Percentiles rank a stretch among this genome's conserved stretches.
Evolutionary conservation across 1,140 invertebrate genomes (phyloP).

Genomic region (Dreissena rostriformis): DNA sequence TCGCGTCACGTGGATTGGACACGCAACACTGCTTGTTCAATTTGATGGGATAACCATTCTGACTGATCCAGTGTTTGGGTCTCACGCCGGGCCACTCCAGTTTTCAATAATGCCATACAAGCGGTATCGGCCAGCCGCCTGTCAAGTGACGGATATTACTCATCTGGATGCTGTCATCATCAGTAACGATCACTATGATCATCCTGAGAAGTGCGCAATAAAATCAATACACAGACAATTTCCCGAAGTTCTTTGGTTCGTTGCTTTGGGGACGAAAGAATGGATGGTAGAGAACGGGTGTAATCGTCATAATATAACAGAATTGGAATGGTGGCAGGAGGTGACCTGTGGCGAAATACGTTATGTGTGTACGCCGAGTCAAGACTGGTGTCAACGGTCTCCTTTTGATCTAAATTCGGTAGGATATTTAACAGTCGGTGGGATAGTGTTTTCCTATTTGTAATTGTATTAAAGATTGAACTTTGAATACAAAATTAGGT

Average conservation of each 20-base stretch:
- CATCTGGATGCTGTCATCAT: conserved; percentile 82
- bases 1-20: conserved; percentile 81
- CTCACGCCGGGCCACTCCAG: conserved; percentile 56
- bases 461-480: not conserved
- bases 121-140: conserved; percentile 54
- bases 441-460: not conserved
- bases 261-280: conserved; percentile 78
- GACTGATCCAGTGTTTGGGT: conserved; percentile 81
- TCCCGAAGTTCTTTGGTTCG: conserved; percentile 80
- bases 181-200: conserved; percentile 84
- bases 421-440: not conserved
- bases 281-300: conserved; percentile 77
- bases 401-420: conserved; percentile 80
- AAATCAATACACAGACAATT: conserved; percentile 64
- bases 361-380: conserved; percentile 82
- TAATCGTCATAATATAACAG: conserved; percentile 77
- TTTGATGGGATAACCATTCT: conserved; percentile 81
- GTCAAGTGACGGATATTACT: conserved; percentile 60
- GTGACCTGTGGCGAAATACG: conserved; percentile 53
- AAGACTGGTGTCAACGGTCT: conserved; percentile 82
- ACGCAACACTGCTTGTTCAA: conserved; percentile 81
- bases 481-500: too few relatives aligned
- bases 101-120: conserved; percentile 34
- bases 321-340: conserved; percentile 82
- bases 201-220: conserved; percentile 81